A percentile compares a stretch with the other conserved stretches of the same genome.
These are phyloP conservation scores for Maniola hyperantus DNA, from an alignment of 2,888 invertebrate genomes.

Conservation along the genomic window DNA sequence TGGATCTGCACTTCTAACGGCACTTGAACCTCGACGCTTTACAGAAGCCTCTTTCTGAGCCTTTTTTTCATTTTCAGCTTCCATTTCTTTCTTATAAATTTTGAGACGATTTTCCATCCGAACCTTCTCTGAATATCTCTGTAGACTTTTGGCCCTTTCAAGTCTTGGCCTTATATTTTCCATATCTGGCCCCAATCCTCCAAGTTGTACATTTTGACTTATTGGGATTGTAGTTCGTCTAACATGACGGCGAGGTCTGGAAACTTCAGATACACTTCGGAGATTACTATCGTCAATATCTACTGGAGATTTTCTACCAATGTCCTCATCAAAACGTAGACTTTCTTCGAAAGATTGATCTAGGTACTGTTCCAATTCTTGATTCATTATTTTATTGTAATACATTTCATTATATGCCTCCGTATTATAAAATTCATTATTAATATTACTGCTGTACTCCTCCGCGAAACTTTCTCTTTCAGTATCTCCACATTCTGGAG, in stretches of 20 bases:
- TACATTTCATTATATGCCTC: conserved; percentile 75
- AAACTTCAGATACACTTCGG: conserved; percentile 68
- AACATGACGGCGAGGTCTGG: conserved; percentile 54
- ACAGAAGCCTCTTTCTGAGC: conserved; percentile 45
- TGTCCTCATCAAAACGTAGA: conserved; percentile 47
- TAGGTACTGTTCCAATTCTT: conserved; percentile 53
- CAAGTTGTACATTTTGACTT: conserved; percentile 60
- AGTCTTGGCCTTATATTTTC: conserved; percentile 71
- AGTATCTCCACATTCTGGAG: conserved; percentile 73
- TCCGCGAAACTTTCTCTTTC: conserved; percentile 69
- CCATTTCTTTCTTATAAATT: conserved; percentile 67
- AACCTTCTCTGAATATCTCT: conserved; percentile 76
- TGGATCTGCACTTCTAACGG: conserved; percentile 40
- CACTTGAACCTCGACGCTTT: conserved; percentile 43
- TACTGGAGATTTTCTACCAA: conserved; percentile 48
- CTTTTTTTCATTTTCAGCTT: conserved; percentile 56
- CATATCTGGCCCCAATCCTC: conserved; percentile 72
- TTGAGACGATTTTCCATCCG: conserved; percentile 73
- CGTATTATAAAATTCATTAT: conserved; percentile 64
- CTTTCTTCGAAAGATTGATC: conserved; percentile 60
- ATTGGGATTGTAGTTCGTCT: conserved; percentile 57
- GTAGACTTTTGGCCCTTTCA: conserved; percentile 73
- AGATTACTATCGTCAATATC: conserved; percentile 53
- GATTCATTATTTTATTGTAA: conserved; percentile 65
- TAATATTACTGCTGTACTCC: conserved; percentile 47